Percentiles rank a stretch among this genome's conserved stretches.
Evolutionary conservation across 2,113 vertebrate genomes (phyloP).

Genomic region (Pedionomus torquatus): DNA sequence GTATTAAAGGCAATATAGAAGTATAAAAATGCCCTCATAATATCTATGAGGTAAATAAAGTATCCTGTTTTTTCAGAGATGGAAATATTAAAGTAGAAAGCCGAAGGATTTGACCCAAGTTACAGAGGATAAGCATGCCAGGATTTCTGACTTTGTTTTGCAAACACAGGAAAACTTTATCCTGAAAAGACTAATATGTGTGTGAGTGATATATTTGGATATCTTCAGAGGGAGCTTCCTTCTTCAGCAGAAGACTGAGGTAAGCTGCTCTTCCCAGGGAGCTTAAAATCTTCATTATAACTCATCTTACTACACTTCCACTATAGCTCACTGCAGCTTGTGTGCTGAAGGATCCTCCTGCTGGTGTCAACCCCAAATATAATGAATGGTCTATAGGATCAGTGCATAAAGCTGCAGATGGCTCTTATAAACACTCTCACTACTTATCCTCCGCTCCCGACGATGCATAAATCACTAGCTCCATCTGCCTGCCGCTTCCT

Average conservation of each 20-base stretch:
- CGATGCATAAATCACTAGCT: slow-evolving; percentile 34
- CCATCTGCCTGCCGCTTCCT: slow-evolving; percentile 39
- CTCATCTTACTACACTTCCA: background rate
- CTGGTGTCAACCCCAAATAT: background rate
- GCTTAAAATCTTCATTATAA: background rate
- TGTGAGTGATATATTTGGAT: background rate
- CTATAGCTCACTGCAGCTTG: fast-evolving
- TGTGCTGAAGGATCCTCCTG: background rate
- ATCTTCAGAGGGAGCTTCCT: background rate
- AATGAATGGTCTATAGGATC: background rate
- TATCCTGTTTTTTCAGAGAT: background rate
- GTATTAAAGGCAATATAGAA: background rate
- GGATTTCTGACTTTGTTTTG: background rate
- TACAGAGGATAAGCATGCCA: background rate
- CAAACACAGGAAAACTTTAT: background rate
- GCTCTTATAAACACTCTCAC: background rate
- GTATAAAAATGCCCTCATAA: background rate
- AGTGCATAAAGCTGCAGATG: background rate
- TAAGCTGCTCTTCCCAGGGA: background rate
- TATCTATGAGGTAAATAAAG: background rate
- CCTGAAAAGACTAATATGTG: background rate
- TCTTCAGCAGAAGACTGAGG: background rate
- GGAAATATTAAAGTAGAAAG: background rate
- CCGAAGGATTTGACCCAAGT: background rate
- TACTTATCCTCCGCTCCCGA: background rate